phyloP scores from a whole-genome alignment of 2,113 vertebrate genomes.

The Hydrolagus affinis region DNA sequence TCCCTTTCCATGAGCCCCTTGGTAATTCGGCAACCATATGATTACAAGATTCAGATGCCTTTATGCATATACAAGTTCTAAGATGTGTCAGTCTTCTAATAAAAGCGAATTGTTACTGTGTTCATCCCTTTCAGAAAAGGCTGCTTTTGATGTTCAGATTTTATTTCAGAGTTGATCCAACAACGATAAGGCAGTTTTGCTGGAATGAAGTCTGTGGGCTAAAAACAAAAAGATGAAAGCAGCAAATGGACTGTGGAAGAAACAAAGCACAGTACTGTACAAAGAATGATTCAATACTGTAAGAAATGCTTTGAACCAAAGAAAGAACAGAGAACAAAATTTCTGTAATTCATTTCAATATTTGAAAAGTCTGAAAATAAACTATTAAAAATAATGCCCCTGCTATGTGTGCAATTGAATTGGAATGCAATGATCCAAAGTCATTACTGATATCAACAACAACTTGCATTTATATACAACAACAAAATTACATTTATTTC shows the following conservation, averaged over 20 bases:
- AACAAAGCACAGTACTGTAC: not conserved
- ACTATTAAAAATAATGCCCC: no score
- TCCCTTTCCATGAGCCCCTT: not conserved
- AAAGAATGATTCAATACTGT: not conserved
- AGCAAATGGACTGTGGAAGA: not conserved
- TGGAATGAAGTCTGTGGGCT: not conserved
- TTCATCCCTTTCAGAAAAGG: constrained; percentile 2
- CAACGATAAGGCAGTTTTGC: not conserved
- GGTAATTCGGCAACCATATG: not conserved
- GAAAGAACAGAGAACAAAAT: no score
- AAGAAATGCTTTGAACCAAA: not conserved
- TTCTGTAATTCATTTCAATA: no score
- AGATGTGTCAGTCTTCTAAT: no score
- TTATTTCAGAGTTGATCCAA: constrained; percentile 10
- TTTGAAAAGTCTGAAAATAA: no score
- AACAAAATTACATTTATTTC: no score
- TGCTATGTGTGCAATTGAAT: no score
- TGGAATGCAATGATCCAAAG: no score
- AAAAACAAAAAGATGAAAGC: constrained; percentile 26
- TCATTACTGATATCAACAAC: no score
- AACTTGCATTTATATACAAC: no score
- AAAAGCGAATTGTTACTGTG: not conserved
- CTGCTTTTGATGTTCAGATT: constrained; percentile 20
- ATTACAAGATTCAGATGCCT: not conserved
- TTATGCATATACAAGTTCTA: not conserved